A percentile compares a stretch with the other conserved stretches of the same genome.
These are phyloP conservation scores for Dendrocopos noguchii DNA, from an alignment of 2,113 vertebrate genomes.

Conservation along the genomic window DNA sequence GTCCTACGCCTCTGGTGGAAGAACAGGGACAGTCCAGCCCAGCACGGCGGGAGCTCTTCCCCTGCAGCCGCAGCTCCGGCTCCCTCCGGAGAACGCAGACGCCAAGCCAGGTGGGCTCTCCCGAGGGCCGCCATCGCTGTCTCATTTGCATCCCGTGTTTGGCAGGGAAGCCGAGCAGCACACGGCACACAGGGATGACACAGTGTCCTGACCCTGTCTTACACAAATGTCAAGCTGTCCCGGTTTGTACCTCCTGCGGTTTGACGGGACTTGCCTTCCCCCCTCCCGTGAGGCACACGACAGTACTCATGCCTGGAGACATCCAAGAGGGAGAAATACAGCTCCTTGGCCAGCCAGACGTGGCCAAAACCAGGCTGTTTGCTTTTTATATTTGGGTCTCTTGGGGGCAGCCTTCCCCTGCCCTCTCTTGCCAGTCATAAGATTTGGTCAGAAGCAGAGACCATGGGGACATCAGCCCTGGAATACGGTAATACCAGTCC, in stretches of 20 bases:
- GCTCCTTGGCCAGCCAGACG: neutral
- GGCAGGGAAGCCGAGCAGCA: neutral
- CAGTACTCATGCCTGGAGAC: neutral
- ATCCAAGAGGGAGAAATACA: neutral
- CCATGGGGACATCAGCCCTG: neutral
- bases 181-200: neutral
- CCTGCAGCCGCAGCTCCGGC: neutral
- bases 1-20: neutral
- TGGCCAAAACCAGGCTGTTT: neutral
- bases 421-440: fast-evolving
- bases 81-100: neutral
- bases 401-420: neutral
- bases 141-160: neutral
- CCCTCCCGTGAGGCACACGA: neutral
- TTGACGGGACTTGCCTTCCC: neutral
- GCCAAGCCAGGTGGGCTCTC: neutral
- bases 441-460: neutral
- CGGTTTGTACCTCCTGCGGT: neutral
- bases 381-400: fast-evolving
- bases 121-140: neutral
- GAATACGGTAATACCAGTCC: no score
- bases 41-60: neutral
- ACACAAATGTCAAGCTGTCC: slow-evolving; percentile 32
- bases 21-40: neutral
- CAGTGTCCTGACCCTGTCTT: slow-evolving; percentile 22